A percentile compares a stretch with the other conserved stretches of the same genome.
These are phyloP conservation scores for Lithosia quadra DNA, from an alignment of 2,888 invertebrate species.

Conservation along the genomic window DNA sequence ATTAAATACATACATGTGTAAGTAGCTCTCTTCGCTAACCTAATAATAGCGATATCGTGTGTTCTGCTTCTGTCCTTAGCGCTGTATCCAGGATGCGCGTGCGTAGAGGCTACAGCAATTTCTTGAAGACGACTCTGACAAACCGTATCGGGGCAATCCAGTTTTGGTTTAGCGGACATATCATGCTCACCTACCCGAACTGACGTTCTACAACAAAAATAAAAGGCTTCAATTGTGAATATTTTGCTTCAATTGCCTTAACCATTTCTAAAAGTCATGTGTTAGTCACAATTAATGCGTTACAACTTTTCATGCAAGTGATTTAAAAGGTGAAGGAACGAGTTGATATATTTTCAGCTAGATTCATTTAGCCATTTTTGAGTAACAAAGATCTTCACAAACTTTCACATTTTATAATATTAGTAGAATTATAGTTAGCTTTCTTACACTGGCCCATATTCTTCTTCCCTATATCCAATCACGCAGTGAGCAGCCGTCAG, in stretches of 20 bases:
- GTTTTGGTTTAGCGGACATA: neutral
- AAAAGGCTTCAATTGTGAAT: too few species aligned
- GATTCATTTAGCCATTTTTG: too few species aligned
- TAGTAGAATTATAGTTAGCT: neutral
- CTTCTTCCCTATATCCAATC: slow-evolving; percentile 75
- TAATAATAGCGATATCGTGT: slow-evolving; percentile 7
- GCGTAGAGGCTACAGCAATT: neutral
- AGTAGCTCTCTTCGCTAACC: neutral
- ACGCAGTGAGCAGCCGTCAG: slow-evolving; percentile 89
- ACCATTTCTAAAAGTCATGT: too few species aligned
- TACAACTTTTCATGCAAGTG: too few species aligned
- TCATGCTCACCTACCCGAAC: slow-evolving; percentile 12
- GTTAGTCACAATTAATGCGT: too few species aligned
- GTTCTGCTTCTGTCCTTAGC: neutral
- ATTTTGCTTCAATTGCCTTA: too few species aligned
- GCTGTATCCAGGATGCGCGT: neutral
- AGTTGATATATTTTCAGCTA: too few species aligned
- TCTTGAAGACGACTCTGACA: slow-evolving; percentile 1
- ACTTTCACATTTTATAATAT: too few species aligned
- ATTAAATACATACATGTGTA: slow-evolving; percentile 7
- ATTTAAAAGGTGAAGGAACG: too few species aligned
- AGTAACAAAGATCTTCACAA: neutral
- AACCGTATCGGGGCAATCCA: neutral
- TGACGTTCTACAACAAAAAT: slow-evolving; percentile 5
- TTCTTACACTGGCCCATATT: slow-evolving; percentile 86